These are phyloP conservation scores for Camptogramma bilineatum DNA, from an alignment of 2,888 invertebrate genomes.

Conservation along the genomic window DNA sequence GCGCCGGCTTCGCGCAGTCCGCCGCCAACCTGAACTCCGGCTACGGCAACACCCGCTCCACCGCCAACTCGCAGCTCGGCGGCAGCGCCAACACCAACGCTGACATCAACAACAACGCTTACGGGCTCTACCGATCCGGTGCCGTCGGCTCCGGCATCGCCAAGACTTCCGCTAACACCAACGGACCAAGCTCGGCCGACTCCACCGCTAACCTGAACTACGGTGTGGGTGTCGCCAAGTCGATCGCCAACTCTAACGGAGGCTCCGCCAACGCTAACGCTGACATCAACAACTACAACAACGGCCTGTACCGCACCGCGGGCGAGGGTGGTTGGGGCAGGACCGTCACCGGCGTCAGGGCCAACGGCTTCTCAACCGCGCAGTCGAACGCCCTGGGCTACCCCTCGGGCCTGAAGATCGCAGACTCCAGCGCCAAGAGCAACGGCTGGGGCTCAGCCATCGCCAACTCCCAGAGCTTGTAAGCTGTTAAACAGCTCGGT, in stretches of 20 bases:
- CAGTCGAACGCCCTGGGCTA: slow-evolving; percentile 58
- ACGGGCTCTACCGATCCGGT: slow-evolving; percentile 51
- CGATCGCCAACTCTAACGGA: slow-evolving; percentile 51
- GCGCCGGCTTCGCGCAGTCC: slow-evolving; percentile 9
- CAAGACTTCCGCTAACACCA: slow-evolving; percentile 46
- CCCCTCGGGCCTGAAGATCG: slow-evolving; percentile 51
- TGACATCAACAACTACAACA: slow-evolving; percentile 38
- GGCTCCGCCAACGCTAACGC: slow-evolving; percentile 53
- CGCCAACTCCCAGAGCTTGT: slow-evolving; percentile 66
- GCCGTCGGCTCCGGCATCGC: slow-evolving; percentile 47
- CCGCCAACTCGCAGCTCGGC: slow-evolving; percentile 41
- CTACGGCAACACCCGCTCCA: slow-evolving; percentile 21
- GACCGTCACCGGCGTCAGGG: slow-evolving; percentile 60
- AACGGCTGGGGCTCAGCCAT: slow-evolving; percentile 64
- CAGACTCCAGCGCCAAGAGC: slow-evolving; percentile 59
- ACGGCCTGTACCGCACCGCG: slow-evolving; percentile 33
- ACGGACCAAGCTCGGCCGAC: slow-evolving; percentile 42
- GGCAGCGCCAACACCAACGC: slow-evolving; percentile 47
- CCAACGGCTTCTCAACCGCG: slow-evolving; percentile 64
- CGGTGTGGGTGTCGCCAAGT: slow-evolving; percentile 41
- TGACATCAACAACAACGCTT: slow-evolving; percentile 46
- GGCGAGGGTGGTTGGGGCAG: slow-evolving; percentile 42
- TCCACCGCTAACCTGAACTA: slow-evolving; percentile 25
- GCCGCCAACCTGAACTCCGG: slow-evolving; percentile 56
- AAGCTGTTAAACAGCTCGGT: slow-evolving; percentile 38